Conservation (phyloP, 1,140 invertebrate species). For the Drosophila sturtevanti region DNA sequence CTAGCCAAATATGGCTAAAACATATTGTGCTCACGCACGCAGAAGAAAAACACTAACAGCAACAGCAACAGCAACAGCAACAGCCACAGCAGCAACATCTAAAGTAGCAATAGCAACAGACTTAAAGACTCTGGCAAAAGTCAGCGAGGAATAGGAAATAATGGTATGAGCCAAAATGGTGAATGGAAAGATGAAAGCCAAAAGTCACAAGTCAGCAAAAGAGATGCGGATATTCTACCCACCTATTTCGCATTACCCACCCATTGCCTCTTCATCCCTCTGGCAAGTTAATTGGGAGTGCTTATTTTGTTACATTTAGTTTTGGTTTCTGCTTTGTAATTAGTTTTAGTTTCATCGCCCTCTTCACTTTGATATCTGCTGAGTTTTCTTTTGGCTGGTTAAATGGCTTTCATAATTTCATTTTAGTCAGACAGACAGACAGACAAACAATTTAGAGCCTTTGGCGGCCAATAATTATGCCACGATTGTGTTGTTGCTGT, state of each 20-base stretch:
- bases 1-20: slow-evolving; percentile 52
- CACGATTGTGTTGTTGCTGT: slow-evolving; percentile 59
- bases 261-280: not conserved
- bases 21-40: slow-evolving; percentile 62
- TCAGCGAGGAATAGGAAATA: not conserved
- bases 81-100: slow-evolving; percentile 1
- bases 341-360: slow-evolving; percentile 34
- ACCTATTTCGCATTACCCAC: too few relatives aligned
- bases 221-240: too few relatives aligned
- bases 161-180: not conserved
- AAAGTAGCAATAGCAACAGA: not conserved
- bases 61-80: slow-evolving; percentile 6
- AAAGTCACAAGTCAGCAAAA: slow-evolving; percentile 1
- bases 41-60: slow-evolving; percentile 50
- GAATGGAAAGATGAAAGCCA: slow-evolving; percentile 6
- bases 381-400: slow-evolving; percentile 33
- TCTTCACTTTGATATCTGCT: not conserved
- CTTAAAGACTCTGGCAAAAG: not conserved
- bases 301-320: slow-evolving; percentile 20
- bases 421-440: slow-evolving; percentile 37
- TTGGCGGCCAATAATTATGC: slow-evolving; percentile 62
- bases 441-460: slow-evolving; percentile 43
- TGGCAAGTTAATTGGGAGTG: not conserved
- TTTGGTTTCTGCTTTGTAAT: slow-evolving; percentile 25
- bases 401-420: slow-evolving; percentile 35